Evolutionary conservation across 2,797 vertebrate genomes (phyloP).

Genomic region (Mico argentatus): DNA sequence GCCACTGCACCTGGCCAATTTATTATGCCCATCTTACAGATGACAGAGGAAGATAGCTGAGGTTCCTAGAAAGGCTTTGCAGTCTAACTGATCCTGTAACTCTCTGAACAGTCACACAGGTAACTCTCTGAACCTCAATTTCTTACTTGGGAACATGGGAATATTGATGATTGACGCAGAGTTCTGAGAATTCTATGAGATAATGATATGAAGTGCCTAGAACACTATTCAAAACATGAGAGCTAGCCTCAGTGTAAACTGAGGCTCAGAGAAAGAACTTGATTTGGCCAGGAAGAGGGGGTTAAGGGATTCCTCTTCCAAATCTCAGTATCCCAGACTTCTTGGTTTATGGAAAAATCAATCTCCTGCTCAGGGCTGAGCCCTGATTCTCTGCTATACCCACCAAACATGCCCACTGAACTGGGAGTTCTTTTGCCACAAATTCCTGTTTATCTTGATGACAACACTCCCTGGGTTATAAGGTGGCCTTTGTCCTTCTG

Average conservation of each 20-base stretch:
- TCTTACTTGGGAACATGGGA: neutral
- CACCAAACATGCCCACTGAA: neutral
- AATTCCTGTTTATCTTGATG: neutral
- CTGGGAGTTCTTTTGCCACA: neutral
- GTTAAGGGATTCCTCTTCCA: neutral
- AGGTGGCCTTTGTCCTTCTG: neutral
- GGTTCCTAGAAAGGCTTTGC: neutral
- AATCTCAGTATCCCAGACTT: neutral
- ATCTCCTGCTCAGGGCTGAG: neutral
- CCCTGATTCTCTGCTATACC: neutral
- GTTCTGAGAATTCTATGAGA: neutral
- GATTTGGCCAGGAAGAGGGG: neutral
- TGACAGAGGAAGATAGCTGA: neutral
- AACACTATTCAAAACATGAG: neutral
- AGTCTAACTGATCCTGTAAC: neutral
- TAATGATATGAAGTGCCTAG: neutral
- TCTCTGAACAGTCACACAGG: too few relatives aligned
- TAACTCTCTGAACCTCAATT: neutral
- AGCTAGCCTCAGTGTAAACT: neutral
- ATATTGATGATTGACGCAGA: neutral
- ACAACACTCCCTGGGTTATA: neutral
- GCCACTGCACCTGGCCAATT: neutral
- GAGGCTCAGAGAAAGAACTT: neutral
- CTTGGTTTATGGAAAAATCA: neutral
- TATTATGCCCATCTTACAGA: neutral